Conservation (phyloP, 2,888 invertebrate species). For the Chloroclystis v-ata region DNA sequence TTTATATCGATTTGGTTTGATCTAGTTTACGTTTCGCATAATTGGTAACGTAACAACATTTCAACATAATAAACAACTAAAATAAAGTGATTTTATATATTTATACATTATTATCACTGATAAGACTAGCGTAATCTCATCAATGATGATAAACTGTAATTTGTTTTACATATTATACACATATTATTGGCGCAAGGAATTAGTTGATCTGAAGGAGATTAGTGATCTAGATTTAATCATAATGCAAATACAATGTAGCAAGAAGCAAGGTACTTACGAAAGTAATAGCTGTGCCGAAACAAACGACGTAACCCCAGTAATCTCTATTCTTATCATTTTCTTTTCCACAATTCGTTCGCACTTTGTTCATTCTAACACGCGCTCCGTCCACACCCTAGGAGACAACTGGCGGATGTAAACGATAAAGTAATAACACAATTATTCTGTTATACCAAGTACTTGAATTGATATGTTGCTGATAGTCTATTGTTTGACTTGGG, state of each 20-base stretch:
- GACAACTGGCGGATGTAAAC: constrained; percentile 26
- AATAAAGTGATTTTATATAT: neutral
- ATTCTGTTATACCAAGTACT: constrained; percentile 5
- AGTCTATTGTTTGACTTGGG: constrained; percentile 18
- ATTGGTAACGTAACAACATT: no score
- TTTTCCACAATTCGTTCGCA: constrained; percentile 22
- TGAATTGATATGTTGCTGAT: constrained; percentile 8
- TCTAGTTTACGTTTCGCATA: no score
- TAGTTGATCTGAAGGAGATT: no score
- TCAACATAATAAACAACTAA: neutral
- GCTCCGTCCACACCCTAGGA: constrained; percentile 6
- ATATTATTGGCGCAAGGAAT: no score
- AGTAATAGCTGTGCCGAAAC: constrained; percentile 79
- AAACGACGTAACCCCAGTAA: constrained; percentile 81
- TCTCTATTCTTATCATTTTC: constrained; percentile 33
- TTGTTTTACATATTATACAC: no score
- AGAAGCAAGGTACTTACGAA: constrained; percentile 73
- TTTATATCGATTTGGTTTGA: neutral
- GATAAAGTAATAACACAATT: constrained; percentile 26
- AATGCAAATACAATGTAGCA: neutral
- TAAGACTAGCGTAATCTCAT: no score
- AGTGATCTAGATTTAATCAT: no score
- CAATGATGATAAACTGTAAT: no score
- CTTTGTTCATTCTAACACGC: constrained; percentile 33
- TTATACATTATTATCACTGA: no score